Evolutionary conservation across 2,113 vertebrate genomes (phyloP).

Genomic region (Lutjanus erythropterus): DNA sequence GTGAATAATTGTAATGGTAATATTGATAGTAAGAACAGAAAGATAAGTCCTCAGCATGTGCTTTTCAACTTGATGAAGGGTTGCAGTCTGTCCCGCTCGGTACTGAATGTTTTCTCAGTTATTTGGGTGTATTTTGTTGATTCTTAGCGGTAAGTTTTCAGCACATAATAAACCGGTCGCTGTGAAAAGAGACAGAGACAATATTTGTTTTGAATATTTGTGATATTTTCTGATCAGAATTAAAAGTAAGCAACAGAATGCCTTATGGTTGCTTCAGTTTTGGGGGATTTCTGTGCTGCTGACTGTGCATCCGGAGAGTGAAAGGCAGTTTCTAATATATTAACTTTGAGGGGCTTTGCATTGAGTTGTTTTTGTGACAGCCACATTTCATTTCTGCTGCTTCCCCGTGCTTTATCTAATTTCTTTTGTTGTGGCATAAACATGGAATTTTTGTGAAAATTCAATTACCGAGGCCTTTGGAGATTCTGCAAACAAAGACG

Average conservation of each 20-base stretch:
- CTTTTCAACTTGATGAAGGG: background rate
- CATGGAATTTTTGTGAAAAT: constrained; percentile 78
- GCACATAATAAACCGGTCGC: too few relatives aligned
- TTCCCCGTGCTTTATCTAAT: constrained; percentile 74
- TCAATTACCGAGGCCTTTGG: constrained; percentile 79
- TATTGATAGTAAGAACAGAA: constrained; percentile 21
- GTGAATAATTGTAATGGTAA: constrained; percentile 12
- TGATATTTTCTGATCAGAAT: too few relatives aligned
- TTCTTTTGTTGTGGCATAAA: constrained; percentile 82
- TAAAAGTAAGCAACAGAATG: constrained; percentile 22
- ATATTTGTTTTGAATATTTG: too few relatives aligned
- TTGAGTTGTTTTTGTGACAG: constrained; percentile 73
- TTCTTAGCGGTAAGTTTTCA: constrained; percentile 24
- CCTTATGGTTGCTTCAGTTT: constrained; percentile 38
- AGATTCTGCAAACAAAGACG: constrained; percentile 78
- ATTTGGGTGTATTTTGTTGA: constrained; percentile 16
- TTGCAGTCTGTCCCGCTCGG: background rate
- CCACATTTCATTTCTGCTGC: constrained; percentile 71
- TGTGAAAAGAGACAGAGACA: too few relatives aligned
- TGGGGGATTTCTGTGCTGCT: constrained; percentile 58
- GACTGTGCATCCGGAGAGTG: constrained; percentile 62
- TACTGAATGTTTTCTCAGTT: background rate
- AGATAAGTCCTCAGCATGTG: constrained; percentile 25
- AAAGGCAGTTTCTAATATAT: constrained; percentile 72
- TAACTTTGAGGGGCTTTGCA: constrained; percentile 65